Evolutionary conservation across 2,113 vertebrate genomes (phyloP), one percentile per base, ranked within the genome.

Genomic region (Lethenteron camtschaticum): DNA sequence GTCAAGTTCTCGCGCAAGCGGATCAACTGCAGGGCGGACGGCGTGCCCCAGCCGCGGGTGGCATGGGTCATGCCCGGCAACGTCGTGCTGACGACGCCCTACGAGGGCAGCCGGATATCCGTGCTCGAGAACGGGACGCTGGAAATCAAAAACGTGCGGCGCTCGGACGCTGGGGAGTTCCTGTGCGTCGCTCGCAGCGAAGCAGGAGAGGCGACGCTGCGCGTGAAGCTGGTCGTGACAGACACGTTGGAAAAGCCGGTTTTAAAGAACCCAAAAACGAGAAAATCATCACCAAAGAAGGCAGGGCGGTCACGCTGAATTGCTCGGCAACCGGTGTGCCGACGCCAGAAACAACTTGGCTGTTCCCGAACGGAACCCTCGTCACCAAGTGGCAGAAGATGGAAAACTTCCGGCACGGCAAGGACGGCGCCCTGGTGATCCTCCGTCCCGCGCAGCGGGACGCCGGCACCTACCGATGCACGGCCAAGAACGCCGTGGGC

Each of bases 71-170:
- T 96, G 2, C 86, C 89, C 1, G 87, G 84, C 71, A 87, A 88
- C 13, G 77, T 88, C 6, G 78, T 89, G 7, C 81, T 95, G 9
- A 87, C 87, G 0, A 83, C 87, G 0, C 90, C 89, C 0, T 89
- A 90, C 77, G 77, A 81, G 8, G 86, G 89, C 11, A 85, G 77
- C 69, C 79, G 86, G 63, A 78, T 89, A 71, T 81, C 82, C 0
- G 86, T 95, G 57, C 85, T 91, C 68, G 79, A 66, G n/a, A 95
- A 96, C 2, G 91, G 91, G 1, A 89, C 87, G 0, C 70, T 96
- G 76, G 89, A 95, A 70, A 85, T 96, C 56, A 78, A 71, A 16
- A 80, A 74, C 0, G 70, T 85, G 55, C 78, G 80, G n/a, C 78
- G 59, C 68, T 81, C 80, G 0, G 89, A 95, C 2, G 81, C 85